Percentiles rank a stretch among this genome's conserved stretches.
These are phyloP conservation scores for Chalcis sispes DNA, from an alignment of 2,888 invertebrate genomes.

Conservation along the genomic window DNA sequence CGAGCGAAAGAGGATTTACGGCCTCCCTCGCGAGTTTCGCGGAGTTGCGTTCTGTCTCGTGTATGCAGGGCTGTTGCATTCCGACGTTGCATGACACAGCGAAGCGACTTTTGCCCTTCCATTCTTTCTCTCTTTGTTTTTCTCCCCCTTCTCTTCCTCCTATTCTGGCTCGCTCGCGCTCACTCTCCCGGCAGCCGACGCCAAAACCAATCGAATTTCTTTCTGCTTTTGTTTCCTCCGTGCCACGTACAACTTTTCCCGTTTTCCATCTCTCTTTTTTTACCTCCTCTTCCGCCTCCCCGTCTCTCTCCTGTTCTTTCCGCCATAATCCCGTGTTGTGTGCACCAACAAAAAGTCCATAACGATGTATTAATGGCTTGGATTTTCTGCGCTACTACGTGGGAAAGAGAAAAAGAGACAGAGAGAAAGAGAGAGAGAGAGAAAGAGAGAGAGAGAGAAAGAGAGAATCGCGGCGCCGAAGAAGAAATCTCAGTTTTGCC, in stretches of 20 bases:
- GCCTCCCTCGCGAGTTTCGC: slow-evolving; percentile 30
- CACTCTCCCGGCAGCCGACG: neutral
- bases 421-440: neutral
- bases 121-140: slow-evolving; percentile 15
- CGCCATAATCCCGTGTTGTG: neutral
- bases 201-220: slow-evolving; percentile 45
- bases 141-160: no score
- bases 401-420: neutral
- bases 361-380: slow-evolving; percentile 50
- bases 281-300: neutral
- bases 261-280: neutral
- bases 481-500: slow-evolving; percentile 28
- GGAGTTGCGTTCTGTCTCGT: slow-evolving; percentile 17
- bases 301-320: neutral
- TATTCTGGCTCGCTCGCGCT: neutral
- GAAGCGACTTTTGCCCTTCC: slow-evolving; percentile 25
- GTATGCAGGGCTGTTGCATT: slow-evolving; percentile 43
- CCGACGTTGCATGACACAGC: slow-evolving; percentile 30
- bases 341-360: slow-evolving; percentile 40
- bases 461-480: neutral
- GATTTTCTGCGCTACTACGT: neutral
- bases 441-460: neutral
- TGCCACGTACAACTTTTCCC: slow-evolving; percentile 33
- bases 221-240: neutral
- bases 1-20: slow-evolving; percentile 50